Evolutionary conservation across 2,797 vertebrate species (phyloP).

Genomic region (Caiman crocodilus): DNA sequence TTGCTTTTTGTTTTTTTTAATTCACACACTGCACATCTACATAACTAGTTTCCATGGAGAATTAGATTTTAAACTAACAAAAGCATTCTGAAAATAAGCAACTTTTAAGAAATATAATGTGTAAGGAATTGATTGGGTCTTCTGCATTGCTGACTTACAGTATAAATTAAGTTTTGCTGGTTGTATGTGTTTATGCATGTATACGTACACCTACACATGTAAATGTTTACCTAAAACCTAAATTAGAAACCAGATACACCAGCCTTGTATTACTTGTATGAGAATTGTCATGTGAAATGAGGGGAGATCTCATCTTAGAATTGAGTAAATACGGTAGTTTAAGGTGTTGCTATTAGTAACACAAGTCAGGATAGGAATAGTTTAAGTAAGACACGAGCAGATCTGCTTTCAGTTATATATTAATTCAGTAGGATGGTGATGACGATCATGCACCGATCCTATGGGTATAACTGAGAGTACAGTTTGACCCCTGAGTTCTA

Average conservation of each 20-base stretch:
- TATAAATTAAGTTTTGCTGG: background rate
- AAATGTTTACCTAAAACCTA: background rate
- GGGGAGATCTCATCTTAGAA: background rate
- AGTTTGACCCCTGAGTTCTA: background rate
- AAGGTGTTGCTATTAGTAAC: background rate
- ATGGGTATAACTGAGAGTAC: background rate
- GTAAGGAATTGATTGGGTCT: background rate
- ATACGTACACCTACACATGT: background rate
- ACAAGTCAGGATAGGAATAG: background rate
- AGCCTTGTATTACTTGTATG: background rate
- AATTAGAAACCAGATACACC: background rate
- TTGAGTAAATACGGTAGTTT: background rate
- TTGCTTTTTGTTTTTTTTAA: background rate
- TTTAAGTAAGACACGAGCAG: background rate
- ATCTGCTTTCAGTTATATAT: background rate
- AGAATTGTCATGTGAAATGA: background rate
- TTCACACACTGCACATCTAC: background rate
- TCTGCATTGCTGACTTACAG: background rate
- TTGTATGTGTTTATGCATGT: background rate
- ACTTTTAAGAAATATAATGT: background rate
- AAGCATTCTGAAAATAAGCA: background rate
- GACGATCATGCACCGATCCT: background rate
- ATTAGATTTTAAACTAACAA: background rate
- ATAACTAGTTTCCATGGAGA: constrained; percentile 5
- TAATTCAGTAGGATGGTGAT: background rate